Base-by-base conservation (phyloP, 2,888 invertebrate genomes). In the Acrobasis repandana region DNA sequence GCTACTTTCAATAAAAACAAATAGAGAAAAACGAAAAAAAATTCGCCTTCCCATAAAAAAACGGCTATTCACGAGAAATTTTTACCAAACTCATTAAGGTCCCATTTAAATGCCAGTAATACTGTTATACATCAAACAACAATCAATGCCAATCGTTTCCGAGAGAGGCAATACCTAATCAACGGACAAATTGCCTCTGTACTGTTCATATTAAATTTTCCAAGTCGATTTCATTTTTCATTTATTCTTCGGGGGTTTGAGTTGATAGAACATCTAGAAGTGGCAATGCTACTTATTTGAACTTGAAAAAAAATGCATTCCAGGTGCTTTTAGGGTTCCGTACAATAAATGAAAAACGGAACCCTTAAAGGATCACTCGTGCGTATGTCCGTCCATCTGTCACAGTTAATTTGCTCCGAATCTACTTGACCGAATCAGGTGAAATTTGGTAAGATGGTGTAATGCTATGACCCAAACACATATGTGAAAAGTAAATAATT, bases 211-310 rank as follows among this genome's bases (percentile, higher is more conserved):
- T 85, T 86, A 83, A 88, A 89, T 89, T 89, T 86, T 82, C 85
- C 84, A 84, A 88, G 88, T 88, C 86, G 86, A 88, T 90, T 89
- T 87, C 84, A 89, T 89, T 88, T 90, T 88, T 88, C 89, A 89
- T 90, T 89, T 87, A 89, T 89, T 86, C 79, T 83, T 79, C 79
- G 75, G 73, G 85, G 83, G 83, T 79, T 80, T 2, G 14, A 54
- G 72, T n/a, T 50, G n/a, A 50, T 11, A 8, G 62, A 47, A 46
- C 15, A 65, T 20, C 65, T 77, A 33, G 68, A 72, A 60, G 36
- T 5, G 69, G n/a, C 66, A 65, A 48, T n/a, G n/a, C n/a, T n/a
- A n/a, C n/a, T n/a, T n/a, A n/a, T n/a, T n/a, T n/a, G n/a, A n/a
- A n/a, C n/a, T n/a, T n/a, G n/a, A n/a, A n/a, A n/a, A n/a, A n/a